Conservation (phyloP, 2,888 invertebrate species). For the Synanthedon formicaeformis region DNA sequence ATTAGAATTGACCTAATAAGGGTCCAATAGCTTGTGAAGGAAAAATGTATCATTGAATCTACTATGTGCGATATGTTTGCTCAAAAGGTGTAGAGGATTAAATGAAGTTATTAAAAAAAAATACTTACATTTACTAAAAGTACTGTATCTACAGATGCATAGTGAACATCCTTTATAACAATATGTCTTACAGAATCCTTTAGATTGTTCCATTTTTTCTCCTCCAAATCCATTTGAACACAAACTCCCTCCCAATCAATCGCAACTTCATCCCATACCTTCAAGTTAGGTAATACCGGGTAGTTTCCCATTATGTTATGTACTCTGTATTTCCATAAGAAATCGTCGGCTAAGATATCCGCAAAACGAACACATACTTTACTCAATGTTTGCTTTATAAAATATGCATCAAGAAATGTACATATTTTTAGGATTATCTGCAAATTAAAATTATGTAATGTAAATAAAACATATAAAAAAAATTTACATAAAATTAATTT, state of each 20-base stretch:
- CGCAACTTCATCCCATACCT: slow-evolving; percentile 42
- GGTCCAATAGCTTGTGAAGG: background rate
- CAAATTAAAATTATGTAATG: slow-evolving; percentile 16
- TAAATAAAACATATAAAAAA: too few relatives aligned
- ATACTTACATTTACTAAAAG: slow-evolving; percentile 66
- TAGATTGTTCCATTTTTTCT: slow-evolving; percentile 64
- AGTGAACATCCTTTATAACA: slow-evolving; percentile 64
- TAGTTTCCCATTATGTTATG: slow-evolving; percentile 47
- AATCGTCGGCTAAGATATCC: slow-evolving; percentile 66
- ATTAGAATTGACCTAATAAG: too few relatives aligned
- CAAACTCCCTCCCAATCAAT: slow-evolving; percentile 71
- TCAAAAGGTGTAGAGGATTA: background rate
- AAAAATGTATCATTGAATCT: background rate
- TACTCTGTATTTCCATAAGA: slow-evolving; percentile 69
- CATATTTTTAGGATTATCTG: slow-evolving; percentile 74
- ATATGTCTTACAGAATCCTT: slow-evolving; percentile 55
- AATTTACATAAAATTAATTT: too few relatives aligned
- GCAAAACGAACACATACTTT: slow-evolving; percentile 69
- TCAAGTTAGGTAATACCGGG: slow-evolving; percentile 46
- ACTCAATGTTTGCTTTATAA: slow-evolving; percentile 62
- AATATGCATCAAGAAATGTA: slow-evolving; percentile 68
- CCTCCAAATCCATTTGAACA: slow-evolving; percentile 71
- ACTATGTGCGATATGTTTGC: too few relatives aligned
- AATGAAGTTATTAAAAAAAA: background rate
- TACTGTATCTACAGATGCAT: slow-evolving; percentile 71